Evolutionary conservation across 2,888 invertebrate species (phyloP), one percentile per base, ranked within the genome.

Genomic region (Microplitis manilae): DNA sequence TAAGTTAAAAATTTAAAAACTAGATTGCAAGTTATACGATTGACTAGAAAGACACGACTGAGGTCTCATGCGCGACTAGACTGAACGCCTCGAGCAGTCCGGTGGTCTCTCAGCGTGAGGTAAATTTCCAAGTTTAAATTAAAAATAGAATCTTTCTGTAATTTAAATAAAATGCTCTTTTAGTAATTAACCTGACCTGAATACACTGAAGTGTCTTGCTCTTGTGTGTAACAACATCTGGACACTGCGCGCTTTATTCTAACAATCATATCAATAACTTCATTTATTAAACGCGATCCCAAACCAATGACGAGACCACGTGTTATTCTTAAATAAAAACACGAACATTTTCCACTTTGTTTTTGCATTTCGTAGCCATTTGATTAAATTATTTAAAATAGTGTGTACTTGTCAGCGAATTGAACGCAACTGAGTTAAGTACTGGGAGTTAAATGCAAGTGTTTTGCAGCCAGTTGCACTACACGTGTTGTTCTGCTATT

Each of bases 191-290:
- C 64, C 67, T 13, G 87, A 88, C 88, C 88, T 86, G 87, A 84
- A 61, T 81, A 83, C 60, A 88, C 88, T 6, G 85, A 85, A 68
- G 86, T 83, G 30, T 73, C 73, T 40, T 39, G 62, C 40, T 77
- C 69, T 1, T 64, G 20, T n/a, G 65, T 50, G 13, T 50, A 82
- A 78, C 86, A 87, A 81, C 87, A 87, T 60, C 82, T 83, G 13
- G 86, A 85, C 15, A 87, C 82, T 68, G 85, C 84, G 75, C 88
- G 83, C 76, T 88, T 88, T 73, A 89, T 85, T 75, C 85, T 85
- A 61, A 89, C 86, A 75, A 89, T 87, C 85, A 86, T 87, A 81
- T 88, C 88, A 78, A 85, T 83, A 40, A 89, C 79, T 76, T 89
- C 88, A 77, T 88, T 87, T 41, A 84, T 85, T 39, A 88, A 79